Evolutionary conservation across 2,113 vertebrate species (phyloP), one percentile per base, ranked within the genome.

Genomic region (Thinocorus orbignyianus): DNA sequence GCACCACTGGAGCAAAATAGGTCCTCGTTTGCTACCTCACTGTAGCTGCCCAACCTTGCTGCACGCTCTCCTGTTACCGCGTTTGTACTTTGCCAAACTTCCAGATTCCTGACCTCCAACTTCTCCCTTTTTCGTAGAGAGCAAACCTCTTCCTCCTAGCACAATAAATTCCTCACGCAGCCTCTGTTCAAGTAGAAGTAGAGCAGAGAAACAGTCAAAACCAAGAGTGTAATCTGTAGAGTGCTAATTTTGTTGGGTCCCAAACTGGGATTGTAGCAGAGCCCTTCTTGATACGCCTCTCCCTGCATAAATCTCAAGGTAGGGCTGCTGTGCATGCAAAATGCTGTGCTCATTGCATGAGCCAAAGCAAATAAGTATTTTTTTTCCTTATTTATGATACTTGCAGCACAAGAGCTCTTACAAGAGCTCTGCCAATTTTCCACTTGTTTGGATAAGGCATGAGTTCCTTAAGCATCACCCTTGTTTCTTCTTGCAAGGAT

Each of bases 1-100:
- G 3, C 28, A 6, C 41, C 2, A 0, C 69, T 58, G 35, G 48
- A 44, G 0, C 55, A 25, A 16, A 52, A 54, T 7, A 15, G 11
- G 17, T 39, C 61, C 70, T 46, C 13, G 54, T 57, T 13, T 1
- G 5, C 39, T 55, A 17, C 55, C 41, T 33, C n/a, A 2, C 28
- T 4, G 1, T 15, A 19, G 54, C 51, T 66, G n/a, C 55, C 55
- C 72, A 37, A 13, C 25, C 39, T 74, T 0, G 0, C 72, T 58
- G 69, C 37, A 4, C 15, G 1, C 58, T 16, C 35, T 71, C 35
- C 60, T 31, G 1, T 35, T 54, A 35, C 17, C 48, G 41, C 0
- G 0, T 55, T 26, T 35, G 26, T n/a, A 3, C 12, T 41, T 55
- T 5, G 24, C 30, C 10, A 8, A 24, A n/a, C 14, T 55, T 81